Conservation (phyloP, 2,888 invertebrate species). For the Brachypterus glaber region DNA sequence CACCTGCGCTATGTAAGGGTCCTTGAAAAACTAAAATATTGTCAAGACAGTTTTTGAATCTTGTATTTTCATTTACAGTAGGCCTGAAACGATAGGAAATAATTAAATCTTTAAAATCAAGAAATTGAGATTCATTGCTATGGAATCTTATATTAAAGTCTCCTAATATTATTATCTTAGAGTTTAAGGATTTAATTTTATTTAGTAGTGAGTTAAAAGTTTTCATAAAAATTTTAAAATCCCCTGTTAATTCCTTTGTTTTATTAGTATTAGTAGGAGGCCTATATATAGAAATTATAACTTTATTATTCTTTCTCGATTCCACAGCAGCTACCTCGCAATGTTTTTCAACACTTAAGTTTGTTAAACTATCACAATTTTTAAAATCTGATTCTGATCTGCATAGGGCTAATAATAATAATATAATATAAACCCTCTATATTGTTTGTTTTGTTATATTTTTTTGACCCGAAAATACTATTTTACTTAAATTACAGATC, state of each 20-base stretch:
- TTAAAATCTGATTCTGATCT: too few species aligned
- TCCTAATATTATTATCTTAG: not conserved
- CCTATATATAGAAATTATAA: not conserved
- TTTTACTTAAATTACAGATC: conserved; percentile 50
- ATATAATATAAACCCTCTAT: too few species aligned
- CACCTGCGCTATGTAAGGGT: not conserved
- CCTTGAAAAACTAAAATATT: not conserved
- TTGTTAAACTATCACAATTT: too few species aligned
- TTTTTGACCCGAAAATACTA: too few species aligned
- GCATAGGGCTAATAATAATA: too few species aligned
- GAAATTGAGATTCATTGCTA: not conserved
- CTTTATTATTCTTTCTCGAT: too few species aligned
- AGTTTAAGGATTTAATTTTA: not conserved
- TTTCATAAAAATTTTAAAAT: not conserved
- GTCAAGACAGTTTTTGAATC: not conserved
- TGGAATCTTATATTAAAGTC: not conserved
- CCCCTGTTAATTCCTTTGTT: too few species aligned
- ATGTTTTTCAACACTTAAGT: too few species aligned
- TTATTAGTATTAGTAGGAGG: too few species aligned
- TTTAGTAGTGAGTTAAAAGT: not conserved
- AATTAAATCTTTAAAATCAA: not conserved
- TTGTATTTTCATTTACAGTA: not conserved
- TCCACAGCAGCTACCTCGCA: too few species aligned
- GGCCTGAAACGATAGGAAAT: not conserved
- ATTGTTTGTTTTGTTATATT: too few species aligned